Evolutionary conservation across 92 coral and sea anemone species (phyloP).

Genomic region (Epizoanthus ramosus): DNA sequence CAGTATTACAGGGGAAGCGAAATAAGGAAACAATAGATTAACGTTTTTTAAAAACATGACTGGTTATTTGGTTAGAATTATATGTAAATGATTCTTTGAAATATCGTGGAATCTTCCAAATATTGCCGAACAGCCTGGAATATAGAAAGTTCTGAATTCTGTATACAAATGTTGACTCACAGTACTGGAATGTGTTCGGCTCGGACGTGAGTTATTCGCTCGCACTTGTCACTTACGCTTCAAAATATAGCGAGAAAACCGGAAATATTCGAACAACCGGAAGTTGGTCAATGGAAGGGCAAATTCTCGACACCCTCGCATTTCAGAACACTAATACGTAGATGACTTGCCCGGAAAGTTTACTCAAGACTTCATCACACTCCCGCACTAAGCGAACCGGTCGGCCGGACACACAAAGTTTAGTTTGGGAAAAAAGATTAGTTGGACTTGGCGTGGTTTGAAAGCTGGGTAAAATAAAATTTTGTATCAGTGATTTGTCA

Average conservation of each 20-base stretch:
- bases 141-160: not conserved
- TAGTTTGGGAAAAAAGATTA: not conserved
- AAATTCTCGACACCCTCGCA: constrained; percentile 5
- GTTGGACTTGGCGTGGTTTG: not conserved
- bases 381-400: not conserved
- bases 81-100: too few species aligned
- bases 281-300: constrained; percentile 1
- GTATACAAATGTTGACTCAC: not conserved
- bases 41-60: too few species aligned
- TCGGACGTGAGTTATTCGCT: constrained; percentile 23
- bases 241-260: not conserved
- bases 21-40: too few species aligned
- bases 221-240: not conserved
- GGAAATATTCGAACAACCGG: constrained; percentile 23
- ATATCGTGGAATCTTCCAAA: too few species aligned
- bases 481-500: not conserved
- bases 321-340: constrained; percentile 15
- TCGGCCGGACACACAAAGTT: not conserved
- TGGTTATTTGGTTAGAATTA: too few species aligned
- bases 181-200: not conserved
- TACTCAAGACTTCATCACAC: not conserved
- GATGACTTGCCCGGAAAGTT: not conserved
- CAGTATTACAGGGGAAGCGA: too few species aligned
- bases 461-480: not conserved
- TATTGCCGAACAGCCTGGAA: too few species aligned